A percentile compares a stretch with the other conserved stretches of the same genome.
These are phyloP conservation scores for Idaea biselata DNA, from an alignment of 2,888 invertebrate genomes.

Conservation along the genomic window DNA sequence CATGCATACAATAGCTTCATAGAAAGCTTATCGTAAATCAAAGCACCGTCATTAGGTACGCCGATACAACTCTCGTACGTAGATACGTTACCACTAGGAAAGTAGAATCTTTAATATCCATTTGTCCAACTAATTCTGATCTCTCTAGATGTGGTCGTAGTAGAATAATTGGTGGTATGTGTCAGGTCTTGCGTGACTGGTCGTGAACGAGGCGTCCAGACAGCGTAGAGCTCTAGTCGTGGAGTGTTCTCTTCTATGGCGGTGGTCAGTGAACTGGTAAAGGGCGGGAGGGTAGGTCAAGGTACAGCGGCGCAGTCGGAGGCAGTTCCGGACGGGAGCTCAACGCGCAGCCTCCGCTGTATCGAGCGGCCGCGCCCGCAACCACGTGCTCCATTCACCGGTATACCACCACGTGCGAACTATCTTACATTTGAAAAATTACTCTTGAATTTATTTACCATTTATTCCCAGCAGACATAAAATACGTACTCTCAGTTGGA, in stretches of 20 bases:
- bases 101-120: slow-evolving; percentile 48
- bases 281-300: slow-evolving; percentile 44
- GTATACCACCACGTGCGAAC: slow-evolving; percentile 45
- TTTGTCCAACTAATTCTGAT: slow-evolving; percentile 48
- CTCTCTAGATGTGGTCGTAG: slow-evolving; percentile 41
- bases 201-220: slow-evolving; percentile 39
- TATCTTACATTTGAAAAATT: slow-evolving; percentile 34
- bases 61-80: slow-evolving; percentile 31
- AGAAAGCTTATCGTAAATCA: slow-evolving; percentile 54
- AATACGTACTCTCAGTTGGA: slow-evolving; percentile 19
- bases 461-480: slow-evolving; percentile 14
- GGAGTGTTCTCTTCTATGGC: slow-evolving; percentile 28
- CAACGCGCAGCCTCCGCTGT: slow-evolving; percentile 68
- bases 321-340: slow-evolving; percentile 49
- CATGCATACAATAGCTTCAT: slow-evolving; percentile 35
- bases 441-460: slow-evolving; percentile 19
- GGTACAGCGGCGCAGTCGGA: slow-evolving; percentile 41
- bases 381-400: slow-evolving; percentile 67
- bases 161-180: slow-evolving; percentile 41
- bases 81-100: slow-evolving; percentile 44
- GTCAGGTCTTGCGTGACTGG: slow-evolving; percentile 52
- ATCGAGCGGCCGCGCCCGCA: slow-evolving; percentile 67
- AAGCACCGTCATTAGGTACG: slow-evolving; percentile 48
- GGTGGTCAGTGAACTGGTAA: slow-evolving; percentile 36
- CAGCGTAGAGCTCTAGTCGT: slow-evolving; percentile 45